Conservation (phyloP, 2,797 vertebrate genomes). For the Poeciliopsis gracilis region DNA sequence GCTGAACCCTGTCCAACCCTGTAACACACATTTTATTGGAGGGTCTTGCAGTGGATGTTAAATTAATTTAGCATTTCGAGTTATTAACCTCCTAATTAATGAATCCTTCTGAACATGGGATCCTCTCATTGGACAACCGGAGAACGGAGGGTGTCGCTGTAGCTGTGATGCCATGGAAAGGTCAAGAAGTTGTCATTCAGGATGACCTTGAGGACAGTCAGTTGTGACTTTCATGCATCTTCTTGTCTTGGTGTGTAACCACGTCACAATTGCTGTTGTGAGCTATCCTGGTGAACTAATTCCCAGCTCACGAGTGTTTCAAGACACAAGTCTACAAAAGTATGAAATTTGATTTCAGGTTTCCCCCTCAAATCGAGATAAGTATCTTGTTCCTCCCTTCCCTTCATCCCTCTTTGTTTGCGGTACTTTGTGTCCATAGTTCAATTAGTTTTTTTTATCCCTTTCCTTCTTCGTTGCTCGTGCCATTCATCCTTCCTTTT, state of each 20-base stretch:
- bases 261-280: not conserved
- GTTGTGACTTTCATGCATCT: constrained; percentile 18
- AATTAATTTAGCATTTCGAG: constrained; percentile 66
- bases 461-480: not conserved
- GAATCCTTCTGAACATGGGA: constrained; percentile 34
- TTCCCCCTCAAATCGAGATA: not conserved
- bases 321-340: not conserved
- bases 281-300: constrained; percentile 30
- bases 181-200: constrained; percentile 1
- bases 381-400: not conserved
- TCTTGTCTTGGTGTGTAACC: constrained; percentile 16
- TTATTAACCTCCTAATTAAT: constrained; percentile 69
- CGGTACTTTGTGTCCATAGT: not conserved
- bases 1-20: constrained; percentile 38
- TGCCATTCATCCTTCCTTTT: not conserved
- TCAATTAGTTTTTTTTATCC: not conserved
- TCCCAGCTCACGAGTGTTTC: not conserved
- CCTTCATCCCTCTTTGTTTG: not conserved
- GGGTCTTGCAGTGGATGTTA: constrained; percentile 49
- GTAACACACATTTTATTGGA: constrained; percentile 24
- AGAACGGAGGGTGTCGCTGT: constrained; percentile 18
- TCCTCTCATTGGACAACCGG: constrained; percentile 23
- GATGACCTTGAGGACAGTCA: constrained; percentile 46
- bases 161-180: constrained; percentile 13
- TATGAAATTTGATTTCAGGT: not conserved